These are phyloP conservation scores for Rhodinocichla rosea DNA, from an alignment of 2,113 vertebrate species.

Conservation along the genomic window DNA sequence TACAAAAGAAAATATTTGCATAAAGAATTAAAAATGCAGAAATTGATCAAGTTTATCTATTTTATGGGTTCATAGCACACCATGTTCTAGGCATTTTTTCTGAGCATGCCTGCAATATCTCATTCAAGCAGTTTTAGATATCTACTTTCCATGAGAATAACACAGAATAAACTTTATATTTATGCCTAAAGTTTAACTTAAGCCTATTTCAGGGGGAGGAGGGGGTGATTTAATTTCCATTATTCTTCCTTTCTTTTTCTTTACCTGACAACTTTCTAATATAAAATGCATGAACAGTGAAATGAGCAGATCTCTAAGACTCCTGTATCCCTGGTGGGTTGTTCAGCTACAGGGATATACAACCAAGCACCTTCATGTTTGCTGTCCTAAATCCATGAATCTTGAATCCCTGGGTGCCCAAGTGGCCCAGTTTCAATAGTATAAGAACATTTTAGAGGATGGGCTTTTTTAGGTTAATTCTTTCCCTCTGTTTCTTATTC, in stretches of 20 bases:
- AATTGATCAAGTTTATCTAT: not conserved
- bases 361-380: conserved; percentile 29
- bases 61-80: not conserved
- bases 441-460: not conserved
- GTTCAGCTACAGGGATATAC: not conserved
- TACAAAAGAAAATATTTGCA: not conserved
- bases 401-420: conserved; percentile 21
- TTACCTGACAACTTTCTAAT: not conserved
- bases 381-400: conserved; percentile 60
- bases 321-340: not conserved
- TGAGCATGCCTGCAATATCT: not conserved
- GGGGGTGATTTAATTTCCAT: not conserved
- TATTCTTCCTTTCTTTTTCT: not conserved
- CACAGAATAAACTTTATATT: not conserved
- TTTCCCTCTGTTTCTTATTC: not conserved
- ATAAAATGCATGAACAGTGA: not conserved
- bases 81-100: not conserved
- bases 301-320: not conserved
- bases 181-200: not conserved
- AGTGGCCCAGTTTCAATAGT: conserved; percentile 40
- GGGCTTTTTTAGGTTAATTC: not conserved
- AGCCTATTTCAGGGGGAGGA: not conserved
- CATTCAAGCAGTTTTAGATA: not conserved
- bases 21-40: not conserved
- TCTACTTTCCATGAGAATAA: not conserved